Percentiles rank a stretch among this genome's conserved stretches.
Evolutionary conservation across 2,888 invertebrate species (phyloP).

Genomic region (Coremacera marginata): DNA sequence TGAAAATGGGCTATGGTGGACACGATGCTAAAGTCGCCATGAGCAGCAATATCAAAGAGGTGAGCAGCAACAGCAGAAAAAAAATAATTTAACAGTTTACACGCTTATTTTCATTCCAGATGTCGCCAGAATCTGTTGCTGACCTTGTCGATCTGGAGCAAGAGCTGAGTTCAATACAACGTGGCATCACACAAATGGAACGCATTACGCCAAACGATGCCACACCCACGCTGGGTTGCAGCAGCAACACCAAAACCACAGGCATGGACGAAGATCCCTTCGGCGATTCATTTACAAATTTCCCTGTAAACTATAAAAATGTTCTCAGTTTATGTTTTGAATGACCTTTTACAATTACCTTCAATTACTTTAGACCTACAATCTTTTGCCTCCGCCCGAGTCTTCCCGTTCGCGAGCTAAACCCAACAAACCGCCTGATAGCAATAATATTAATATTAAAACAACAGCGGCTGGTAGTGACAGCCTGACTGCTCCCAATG

Average conservation of each 20-base stretch:
- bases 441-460: conserved; percentile 31
- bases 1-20: conserved; percentile 13
- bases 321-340: background rate
- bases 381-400: conserved; percentile 68
- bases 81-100: background rate
- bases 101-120: conserved; percentile 52
- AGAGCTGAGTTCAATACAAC: conserved; percentile 86
- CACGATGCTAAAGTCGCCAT: conserved; percentile 21
- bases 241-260: conserved; percentile 57
- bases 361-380: conserved; percentile 58
- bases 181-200: conserved; percentile 90
- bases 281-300: conserved; percentile 80
- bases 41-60: conserved; percentile 51
- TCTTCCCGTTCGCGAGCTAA: conserved; percentile 67
- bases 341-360: background rate
- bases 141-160: conserved; percentile 90
- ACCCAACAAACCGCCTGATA: conserved; percentile 60
- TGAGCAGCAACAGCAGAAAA: conserved; percentile 18
- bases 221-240: conserved; percentile 70
- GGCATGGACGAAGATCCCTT: conserved; percentile 76
- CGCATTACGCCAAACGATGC: conserved; percentile 82
- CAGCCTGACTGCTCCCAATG: conserved; percentile 25
- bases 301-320: conserved; percentile 61
- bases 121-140: conserved; percentile 75
- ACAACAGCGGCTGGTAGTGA: conserved; percentile 24